These are phyloP conservation scores for Ctenicera cuprea DNA, from an alignment of 2,888 invertebrate genomes.

Conservation along the genomic window DNA sequence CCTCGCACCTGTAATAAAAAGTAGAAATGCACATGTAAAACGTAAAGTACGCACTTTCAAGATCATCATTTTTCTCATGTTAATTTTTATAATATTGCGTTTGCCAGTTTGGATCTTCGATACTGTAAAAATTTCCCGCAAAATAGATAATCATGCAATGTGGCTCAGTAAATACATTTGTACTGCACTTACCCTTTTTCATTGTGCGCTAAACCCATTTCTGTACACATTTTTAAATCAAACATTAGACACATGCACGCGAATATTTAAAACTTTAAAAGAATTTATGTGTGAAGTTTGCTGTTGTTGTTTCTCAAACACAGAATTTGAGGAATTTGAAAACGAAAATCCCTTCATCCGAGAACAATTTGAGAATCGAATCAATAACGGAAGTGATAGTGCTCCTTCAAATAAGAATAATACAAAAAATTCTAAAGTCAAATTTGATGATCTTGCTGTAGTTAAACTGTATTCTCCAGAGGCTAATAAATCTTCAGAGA, in stretches of 20 bases:
- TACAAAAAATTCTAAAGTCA: slow-evolving; percentile 30
- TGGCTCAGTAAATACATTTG: slow-evolving; percentile 75
- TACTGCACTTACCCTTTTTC: slow-evolving; percentile 74
- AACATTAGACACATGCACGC: slow-evolving; percentile 67
- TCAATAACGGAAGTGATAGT: slow-evolving; percentile 1
- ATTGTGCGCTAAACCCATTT: slow-evolving; percentile 77
- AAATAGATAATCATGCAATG: slow-evolving; percentile 45
- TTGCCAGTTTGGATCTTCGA: slow-evolving; percentile 76
- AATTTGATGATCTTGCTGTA: slow-evolving; percentile 38
- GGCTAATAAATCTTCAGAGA: neutral
- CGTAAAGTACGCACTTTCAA: slow-evolving; percentile 76
- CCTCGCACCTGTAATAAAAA: slow-evolving; percentile 49
- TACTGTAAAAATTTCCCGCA: slow-evolving; percentile 69
- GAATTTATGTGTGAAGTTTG: slow-evolving; percentile 67
- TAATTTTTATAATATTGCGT: slow-evolving; percentile 74
- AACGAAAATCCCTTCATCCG: slow-evolving; percentile 63
- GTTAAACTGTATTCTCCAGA: neutral
- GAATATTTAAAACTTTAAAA: slow-evolving; percentile 57
- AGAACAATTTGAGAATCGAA: slow-evolving; percentile 45
- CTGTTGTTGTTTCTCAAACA: slow-evolving; percentile 68
- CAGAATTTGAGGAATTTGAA: slow-evolving; percentile 70
- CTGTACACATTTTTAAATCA: slow-evolving; percentile 77
- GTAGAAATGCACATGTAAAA: slow-evolving; percentile 62
- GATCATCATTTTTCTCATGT: slow-evolving; percentile 75
- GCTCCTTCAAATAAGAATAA: slow-evolving; percentile 32